Base-by-base conservation (phyloP, 1,140 invertebrate genomes). In the Papilio polytes region DNA sequence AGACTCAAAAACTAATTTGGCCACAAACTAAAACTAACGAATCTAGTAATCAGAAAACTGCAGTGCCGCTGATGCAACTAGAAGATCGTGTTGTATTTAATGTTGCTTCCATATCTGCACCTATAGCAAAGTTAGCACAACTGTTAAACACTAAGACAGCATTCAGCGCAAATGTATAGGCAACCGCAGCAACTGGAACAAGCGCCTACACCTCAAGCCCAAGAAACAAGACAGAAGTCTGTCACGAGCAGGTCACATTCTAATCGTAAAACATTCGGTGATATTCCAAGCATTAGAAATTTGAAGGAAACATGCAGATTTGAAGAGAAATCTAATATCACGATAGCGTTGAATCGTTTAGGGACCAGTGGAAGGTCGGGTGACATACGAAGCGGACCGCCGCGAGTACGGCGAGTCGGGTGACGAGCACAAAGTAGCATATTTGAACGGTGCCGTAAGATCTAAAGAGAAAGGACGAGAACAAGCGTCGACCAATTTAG, bases 131-230 rank as follows among this genome's bases (percentile, higher is more conserved):
- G 2, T 77, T 53, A 15, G 15, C 6, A 77, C 74, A 48, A 53
- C 31, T 22, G 46, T 56, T 77, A 41, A 36, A 63, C 56, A 78
- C 51, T 78, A 78, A 46, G 6, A 63, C 36, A 63, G 56, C 56
- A 59, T 36, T 41, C 74, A 78, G 74, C 74, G 53, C 48, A 78
- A 59, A 41, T 26, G 31, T 78, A 78, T 44, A 59, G 26, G 56
- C 56, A 12, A 78, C 56, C 77, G 59, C 36, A 26, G 77, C n/a
- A 46, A 44, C 77, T 82, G 70, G 76, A 86, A 85, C 87, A 84
- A 82, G 81, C 84, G 85, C 87, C 85, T 76, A 86, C 76, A 86
- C 85, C 87, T 77, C 41, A 86, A 86, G 85, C 85, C 44, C n/a
- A 41, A 66, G 15, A 26, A 77, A 53, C 74, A 56, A 46, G 56